These are phyloP conservation scores for Caenorhabditis wallacei DNA, from an alignment of 2,888 invertebrate genomes.

Conservation along the genomic window DNA sequence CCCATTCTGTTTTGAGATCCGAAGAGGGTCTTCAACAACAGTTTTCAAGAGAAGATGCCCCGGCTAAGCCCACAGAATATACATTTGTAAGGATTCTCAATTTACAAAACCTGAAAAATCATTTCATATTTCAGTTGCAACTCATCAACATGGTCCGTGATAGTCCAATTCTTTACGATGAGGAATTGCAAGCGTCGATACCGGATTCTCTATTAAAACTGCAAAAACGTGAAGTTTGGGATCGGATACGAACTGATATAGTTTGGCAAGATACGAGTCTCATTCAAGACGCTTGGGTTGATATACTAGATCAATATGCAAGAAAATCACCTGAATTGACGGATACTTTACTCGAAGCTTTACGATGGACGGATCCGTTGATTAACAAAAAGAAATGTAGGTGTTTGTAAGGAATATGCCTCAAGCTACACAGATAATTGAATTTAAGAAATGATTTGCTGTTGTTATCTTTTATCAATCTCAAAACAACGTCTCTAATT, in stretches of 20 bases:
- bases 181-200: constrained; percentile 19
- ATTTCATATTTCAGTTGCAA: constrained; percentile 30
- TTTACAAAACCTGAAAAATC: background rate
- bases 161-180: constrained; percentile 39
- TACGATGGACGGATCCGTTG: constrained; percentile 42
- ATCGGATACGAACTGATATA: constrained; percentile 38
- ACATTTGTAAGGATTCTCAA: constrained; percentile 6
- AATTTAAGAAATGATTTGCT: no score
- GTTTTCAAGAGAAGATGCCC: constrained; percentile 30
- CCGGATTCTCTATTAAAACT: constrained; percentile 24
- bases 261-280: constrained; percentile 46
- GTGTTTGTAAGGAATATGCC: no score
- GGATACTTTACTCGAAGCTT: constrained; percentile 30
- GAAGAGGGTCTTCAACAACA: constrained; percentile 22
- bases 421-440: no score
- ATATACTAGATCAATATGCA: constrained; percentile 46
- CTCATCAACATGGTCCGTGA: constrained; percentile 46
- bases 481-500: background rate
- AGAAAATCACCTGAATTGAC: constrained; percentile 27
- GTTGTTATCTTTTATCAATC: no score
- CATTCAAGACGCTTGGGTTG: constrained; percentile 42
- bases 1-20: background rate
- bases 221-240: constrained; percentile 48
- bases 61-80: constrained; percentile 25
- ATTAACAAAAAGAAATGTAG: constrained; percentile 24